Base-by-base conservation (phyloP, 2,888 invertebrate genomes). In the Sarcophaga variegata region DNA sequence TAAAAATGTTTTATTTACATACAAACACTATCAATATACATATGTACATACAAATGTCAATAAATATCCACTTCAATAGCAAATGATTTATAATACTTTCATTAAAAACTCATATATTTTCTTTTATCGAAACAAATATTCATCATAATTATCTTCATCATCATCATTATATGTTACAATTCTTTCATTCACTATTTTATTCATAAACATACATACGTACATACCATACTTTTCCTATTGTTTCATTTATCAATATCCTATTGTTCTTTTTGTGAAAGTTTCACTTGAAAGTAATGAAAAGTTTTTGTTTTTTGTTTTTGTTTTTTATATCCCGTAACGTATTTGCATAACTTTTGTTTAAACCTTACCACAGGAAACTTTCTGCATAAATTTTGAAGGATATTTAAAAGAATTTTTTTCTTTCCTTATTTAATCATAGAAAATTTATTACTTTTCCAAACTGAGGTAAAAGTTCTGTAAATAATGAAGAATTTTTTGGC, bases 51-150 rank as follows among this genome's bases (percentile, higher is more conserved):
- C 54, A 54, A 14, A 17, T 54, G 54, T 54, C 54, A 54, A 54
- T 54, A 17, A 67, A 45, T 8, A 72, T 45, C 62, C 25, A 66
- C 17, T 72, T 72, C 59, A 54, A 72, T 71, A 25, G 6, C 60
- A 74, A 54, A 81, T 74, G 66, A 67, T 74, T 66, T 67, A 72
- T 59, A 74, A 60, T 74, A 45, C 81, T 81, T 74, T 67, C 27
- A 47, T 47, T 60, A 67, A 67, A 25, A 54, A 47, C 67, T 54
- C 60, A 69, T 49, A 20, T n/a, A 80, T 60, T 66, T 54, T 59
- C 8, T 59, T 2, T 70, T 79, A 71, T 70, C 63, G 37, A 70
- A 62, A 49, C 54, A 27, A 4, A 63, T 49, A 80, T 71, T 63
- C 37, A 71, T 71, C 71, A 64, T 64, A 22, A 62, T n/a, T 11